Percentiles rank a stretch among this genome's conserved stretches.
Conservation (phyloP, 2,113 vertebrate species). For the Raja brachyura region DNA sequence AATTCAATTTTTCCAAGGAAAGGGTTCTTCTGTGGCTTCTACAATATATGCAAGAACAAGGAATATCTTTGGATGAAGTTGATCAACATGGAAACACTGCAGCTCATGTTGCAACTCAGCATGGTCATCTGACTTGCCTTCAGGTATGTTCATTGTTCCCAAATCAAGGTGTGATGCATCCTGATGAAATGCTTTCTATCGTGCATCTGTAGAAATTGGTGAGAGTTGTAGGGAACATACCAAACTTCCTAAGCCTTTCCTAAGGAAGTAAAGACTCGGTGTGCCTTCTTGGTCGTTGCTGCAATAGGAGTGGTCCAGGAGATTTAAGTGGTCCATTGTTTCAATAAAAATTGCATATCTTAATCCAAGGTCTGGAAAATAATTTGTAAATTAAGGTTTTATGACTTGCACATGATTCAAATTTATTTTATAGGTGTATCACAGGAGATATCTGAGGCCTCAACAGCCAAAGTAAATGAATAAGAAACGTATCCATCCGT, state of each 20-base stretch:
- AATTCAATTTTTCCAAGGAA: constrained; percentile 61
- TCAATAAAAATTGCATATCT: background rate
- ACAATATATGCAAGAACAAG: constrained; percentile 98
- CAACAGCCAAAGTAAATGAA: background rate
- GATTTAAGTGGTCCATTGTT: background rate
- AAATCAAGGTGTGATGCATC: too few relatives aligned
- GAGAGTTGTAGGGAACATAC: too few relatives aligned
- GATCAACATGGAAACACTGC: constrained; percentile 90
- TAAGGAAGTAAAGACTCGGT: too few relatives aligned
- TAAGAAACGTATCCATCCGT: background rate
- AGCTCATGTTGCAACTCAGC: constrained; percentile 84
- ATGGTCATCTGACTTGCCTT: constrained; percentile 86
- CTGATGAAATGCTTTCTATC: too few relatives aligned
- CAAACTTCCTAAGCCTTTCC: too few relatives aligned
- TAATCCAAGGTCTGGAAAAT: background rate
- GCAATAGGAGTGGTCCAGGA: too few relatives aligned
- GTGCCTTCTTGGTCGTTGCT: too few relatives aligned
- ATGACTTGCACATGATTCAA: too few relatives aligned
- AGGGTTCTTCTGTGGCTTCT: constrained; percentile 93
- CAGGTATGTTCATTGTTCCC: constrained; percentile 61
- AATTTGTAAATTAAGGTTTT: too few relatives aligned
- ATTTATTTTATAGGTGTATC: too few relatives aligned
- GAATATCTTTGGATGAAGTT: constrained; percentile 88
- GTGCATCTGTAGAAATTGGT: too few relatives aligned
- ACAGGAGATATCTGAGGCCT: background rate